These are phyloP conservation scores for Saguinus imperator DNA, from an alignment of 2,113 vertebrate species.

Conservation along the genomic window DNA sequence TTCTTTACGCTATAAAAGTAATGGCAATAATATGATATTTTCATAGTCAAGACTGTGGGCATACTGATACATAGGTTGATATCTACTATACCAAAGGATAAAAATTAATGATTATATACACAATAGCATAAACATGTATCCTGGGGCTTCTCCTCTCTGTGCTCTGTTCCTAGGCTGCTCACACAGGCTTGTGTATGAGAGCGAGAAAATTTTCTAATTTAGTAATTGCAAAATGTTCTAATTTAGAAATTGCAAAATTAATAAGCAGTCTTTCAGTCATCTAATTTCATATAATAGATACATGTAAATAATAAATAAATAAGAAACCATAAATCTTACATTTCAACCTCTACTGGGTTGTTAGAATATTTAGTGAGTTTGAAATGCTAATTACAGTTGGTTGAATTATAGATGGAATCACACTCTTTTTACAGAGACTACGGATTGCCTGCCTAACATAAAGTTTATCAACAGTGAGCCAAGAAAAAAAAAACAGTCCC, in stretches of 20 bases:
- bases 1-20: not conserved
- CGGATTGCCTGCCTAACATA: not conserved
- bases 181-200: too few relatives aligned
- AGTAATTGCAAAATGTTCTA: not conserved
- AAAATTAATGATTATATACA: not conserved
- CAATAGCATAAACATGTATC: not conserved
- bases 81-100: not conserved
- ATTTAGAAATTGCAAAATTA: slow-evolving; percentile 30
- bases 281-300: not conserved
- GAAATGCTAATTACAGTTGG: not conserved
- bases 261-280: not conserved
- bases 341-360: not conserved
- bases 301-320: not conserved
- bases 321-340: not conserved
- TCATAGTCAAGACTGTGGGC: not conserved
- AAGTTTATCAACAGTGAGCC: not conserved
- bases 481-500: not conserved
- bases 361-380: slow-evolving; percentile 26
- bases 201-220: too few relatives aligned
- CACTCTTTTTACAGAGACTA: slow-evolving; percentile 33
- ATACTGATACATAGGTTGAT: not conserved
- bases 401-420: not conserved
- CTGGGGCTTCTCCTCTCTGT: too few relatives aligned
- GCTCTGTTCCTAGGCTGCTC: too few relatives aligned
- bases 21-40: not conserved